Percentiles rank a stretch among this genome's conserved stretches.
Conservation (phyloP, 2,113 vertebrate species). For the Galemys pyrenaicus region DNA sequence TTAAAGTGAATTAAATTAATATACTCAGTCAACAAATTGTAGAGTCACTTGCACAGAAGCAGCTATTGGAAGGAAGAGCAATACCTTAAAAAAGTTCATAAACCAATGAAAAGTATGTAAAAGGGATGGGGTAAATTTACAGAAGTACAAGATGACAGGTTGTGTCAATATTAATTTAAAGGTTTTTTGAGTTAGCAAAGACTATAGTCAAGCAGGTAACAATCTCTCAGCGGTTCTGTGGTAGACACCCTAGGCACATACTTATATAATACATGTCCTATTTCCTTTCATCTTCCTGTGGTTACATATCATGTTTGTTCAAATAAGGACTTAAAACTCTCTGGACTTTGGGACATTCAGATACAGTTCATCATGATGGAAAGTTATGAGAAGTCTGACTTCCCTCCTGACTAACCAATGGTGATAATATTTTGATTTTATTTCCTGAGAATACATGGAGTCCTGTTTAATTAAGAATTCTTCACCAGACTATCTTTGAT, state of each 20-base stretch:
- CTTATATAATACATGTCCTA: background rate
- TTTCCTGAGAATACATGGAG: background rate
- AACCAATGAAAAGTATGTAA: background rate
- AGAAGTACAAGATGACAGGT: background rate
- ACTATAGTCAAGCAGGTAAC: background rate
- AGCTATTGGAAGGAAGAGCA: background rate
- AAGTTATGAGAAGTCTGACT: background rate
- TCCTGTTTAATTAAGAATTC: background rate
- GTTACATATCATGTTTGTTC: background rate
- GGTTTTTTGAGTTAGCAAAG: background rate
- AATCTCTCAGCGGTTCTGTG: background rate
- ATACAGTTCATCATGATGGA: background rate
- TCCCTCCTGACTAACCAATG: background rate
- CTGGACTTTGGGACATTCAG: background rate
- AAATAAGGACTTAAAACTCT: background rate
- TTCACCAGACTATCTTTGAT: background rate
- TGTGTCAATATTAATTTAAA: background rate
- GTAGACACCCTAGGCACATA: background rate
- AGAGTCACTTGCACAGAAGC: background rate
- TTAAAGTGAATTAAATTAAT: background rate
- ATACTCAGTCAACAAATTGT: background rate
- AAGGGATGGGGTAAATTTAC: background rate
- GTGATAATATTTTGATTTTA: background rate
- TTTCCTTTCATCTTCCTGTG: background rate
- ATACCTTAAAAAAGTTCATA: background rate